Conservation (phyloP, 2,113 vertebrate species). For the Hippolais icterina region DNA sequence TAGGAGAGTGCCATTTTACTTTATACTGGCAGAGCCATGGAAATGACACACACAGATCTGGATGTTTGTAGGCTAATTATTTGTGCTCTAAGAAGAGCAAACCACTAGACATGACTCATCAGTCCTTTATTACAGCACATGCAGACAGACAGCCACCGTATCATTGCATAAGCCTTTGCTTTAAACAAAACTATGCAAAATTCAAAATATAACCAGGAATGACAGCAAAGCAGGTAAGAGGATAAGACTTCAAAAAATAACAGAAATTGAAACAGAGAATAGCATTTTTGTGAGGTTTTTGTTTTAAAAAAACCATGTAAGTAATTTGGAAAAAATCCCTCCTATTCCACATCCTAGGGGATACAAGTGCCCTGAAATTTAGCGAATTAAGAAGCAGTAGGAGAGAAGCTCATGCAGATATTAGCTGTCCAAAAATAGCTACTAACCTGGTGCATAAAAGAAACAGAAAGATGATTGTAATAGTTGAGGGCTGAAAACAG, state of each 20-base stretch:
- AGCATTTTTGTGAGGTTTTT: background rate
- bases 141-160: background rate
- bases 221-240: background rate
- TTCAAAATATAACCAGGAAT: background rate
- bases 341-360: background rate
- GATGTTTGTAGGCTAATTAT: background rate
- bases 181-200: background rate
- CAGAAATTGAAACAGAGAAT: background rate
- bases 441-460: background rate
- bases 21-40: rapidly evolving
- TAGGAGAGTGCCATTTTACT: background rate
- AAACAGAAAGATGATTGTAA: background rate
- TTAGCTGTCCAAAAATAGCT: background rate
- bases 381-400: background rate
- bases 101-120: background rate
- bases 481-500: background rate
- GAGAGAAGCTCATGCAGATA: background rate
- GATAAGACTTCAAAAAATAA: background rate
- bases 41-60: background rate
- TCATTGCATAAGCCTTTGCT: background rate
- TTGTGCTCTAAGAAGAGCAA: background rate
- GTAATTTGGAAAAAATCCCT: background rate
- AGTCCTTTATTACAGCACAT: background rate
- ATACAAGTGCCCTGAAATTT: background rate
- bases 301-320: background rate